These are phyloP conservation scores for Ellobium chinense DNA, from an alignment of 2,888 invertebrate genomes.

Conservation along the genomic window DNA sequence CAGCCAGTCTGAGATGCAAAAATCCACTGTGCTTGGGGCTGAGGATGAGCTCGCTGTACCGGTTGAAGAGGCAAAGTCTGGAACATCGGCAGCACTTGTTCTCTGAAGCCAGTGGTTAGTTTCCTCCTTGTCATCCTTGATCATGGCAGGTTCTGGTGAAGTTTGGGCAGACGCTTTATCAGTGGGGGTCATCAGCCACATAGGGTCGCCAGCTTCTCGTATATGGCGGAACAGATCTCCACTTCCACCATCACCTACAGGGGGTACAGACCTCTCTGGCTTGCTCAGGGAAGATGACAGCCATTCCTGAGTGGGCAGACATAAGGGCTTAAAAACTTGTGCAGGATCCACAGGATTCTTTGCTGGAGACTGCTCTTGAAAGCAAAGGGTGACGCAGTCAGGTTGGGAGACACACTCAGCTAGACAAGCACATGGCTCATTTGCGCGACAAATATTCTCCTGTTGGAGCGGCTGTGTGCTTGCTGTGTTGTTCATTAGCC, in stretches of 20 bases:
- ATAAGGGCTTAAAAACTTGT: background rate
- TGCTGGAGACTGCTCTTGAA: background rate
- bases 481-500: background rate
- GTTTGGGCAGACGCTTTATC: background rate
- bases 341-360: background rate
- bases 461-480: constrained; percentile 10
- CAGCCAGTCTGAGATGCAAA: constrained; percentile 40
- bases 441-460: constrained; percentile 32
- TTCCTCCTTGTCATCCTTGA: constrained; percentile 17
- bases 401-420: constrained; percentile 26
- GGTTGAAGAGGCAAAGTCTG: background rate
- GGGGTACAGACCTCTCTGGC: background rate
- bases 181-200: constrained; percentile 14
- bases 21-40: constrained; percentile 1
- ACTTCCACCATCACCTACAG: background rate
- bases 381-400: constrained; percentile 13
- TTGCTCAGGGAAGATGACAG: background rate
- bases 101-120: constrained; percentile 32
- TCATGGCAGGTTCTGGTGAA: background rate
- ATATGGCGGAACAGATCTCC: constrained; percentile 23
- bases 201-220: background rate
- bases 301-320: background rate
- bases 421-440: constrained; percentile 3
- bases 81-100: background rate
- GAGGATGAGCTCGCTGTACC: background rate